phyloP scores from a whole-genome alignment of 2,797 vertebrate genomes.

The Enoplosus armatus region DNA sequence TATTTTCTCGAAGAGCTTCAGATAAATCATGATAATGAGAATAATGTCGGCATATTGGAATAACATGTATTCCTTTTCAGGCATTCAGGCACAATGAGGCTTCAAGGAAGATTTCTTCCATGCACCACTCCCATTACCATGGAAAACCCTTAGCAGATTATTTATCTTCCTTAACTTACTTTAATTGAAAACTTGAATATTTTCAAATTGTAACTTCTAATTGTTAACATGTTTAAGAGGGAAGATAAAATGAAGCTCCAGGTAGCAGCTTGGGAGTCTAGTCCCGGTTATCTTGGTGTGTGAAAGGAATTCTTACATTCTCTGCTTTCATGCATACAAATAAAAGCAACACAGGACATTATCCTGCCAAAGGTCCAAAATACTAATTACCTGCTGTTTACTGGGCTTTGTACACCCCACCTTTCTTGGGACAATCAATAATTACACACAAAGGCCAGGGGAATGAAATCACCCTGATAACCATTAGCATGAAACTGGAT shows the following conservation, averaged over 20 bases:
- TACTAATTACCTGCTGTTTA: constrained; percentile 89
- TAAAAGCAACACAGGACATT: constrained; percentile 80
- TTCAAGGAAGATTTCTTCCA: constrained; percentile 14
- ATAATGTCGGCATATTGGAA: constrained; percentile 46
- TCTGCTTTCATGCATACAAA: constrained; percentile 77
- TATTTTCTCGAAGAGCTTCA: constrained; percentile 48
- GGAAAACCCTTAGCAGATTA: constrained; percentile 35
- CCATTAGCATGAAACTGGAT: constrained; percentile 83
- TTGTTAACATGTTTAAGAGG: constrained; percentile 51
- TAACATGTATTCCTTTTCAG: constrained; percentile 34
- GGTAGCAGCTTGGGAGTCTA: constrained; percentile 40
- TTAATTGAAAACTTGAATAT: constrained; percentile 64
- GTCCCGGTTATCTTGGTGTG: constrained; percentile 61
- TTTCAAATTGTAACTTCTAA: constrained; percentile 52
- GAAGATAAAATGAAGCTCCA: constrained; percentile 59
- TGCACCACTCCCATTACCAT: constrained; percentile 8
- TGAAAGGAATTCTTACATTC: constrained; percentile 53
- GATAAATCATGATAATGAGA: constrained; percentile 62
- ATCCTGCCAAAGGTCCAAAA: constrained; percentile 83
- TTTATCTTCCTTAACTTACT: constrained; percentile 34
- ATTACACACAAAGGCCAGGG: constrained; percentile 82
- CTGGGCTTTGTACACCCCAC: constrained; percentile 77
- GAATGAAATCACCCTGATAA: constrained; percentile 84
- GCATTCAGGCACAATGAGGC: constrained; percentile 11
- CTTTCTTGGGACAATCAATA: constrained; percentile 87